Percentiles rank a stretch among this genome's conserved stretches.
These are phyloP conservation scores for Propithecus coquereli DNA, from an alignment of 2,113 vertebrate species.

Conservation along the genomic window DNA sequence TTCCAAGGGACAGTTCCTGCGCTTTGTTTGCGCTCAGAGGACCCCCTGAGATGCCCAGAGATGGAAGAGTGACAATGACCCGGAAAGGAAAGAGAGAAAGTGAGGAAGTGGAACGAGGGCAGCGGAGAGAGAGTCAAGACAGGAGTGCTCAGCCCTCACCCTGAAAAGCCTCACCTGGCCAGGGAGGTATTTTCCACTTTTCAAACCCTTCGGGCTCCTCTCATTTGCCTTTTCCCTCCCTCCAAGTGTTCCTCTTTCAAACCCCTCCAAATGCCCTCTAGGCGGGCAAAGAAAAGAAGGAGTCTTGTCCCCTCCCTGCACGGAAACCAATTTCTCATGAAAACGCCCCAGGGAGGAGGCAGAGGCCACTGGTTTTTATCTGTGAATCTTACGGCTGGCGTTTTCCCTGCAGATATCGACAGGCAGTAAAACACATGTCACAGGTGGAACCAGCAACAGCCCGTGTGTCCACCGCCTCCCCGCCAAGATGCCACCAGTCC, in stretches of 20 bases:
- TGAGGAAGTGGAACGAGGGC: accelerated
- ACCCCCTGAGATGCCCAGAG: neutral
- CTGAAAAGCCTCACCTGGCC: neutral
- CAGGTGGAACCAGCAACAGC: accelerated
- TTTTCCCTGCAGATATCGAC: constrained; percentile 11
- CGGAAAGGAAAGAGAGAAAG: neutral
- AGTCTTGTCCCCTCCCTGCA: neutral
- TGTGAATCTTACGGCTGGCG: neutral
- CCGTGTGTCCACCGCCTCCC: accelerated
- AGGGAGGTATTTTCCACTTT: neutral
- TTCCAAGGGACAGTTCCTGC: neutral
- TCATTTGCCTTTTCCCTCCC: neutral
- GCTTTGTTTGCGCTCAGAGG: neutral
- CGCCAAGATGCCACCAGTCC: neutral
- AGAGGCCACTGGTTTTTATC: constrained; percentile 44
- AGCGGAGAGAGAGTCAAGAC: neutral
- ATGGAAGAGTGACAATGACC: neutral
- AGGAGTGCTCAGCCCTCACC: neutral
- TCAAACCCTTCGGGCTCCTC: neutral
- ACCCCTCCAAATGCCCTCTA: neutral
- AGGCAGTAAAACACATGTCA: neutral
- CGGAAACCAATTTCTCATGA: constrained; percentile 55
- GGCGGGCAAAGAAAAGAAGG: neutral
- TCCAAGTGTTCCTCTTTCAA: neutral
- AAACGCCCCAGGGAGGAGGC: constrained; percentile 22